A percentile compares a stretch with the other conserved stretches of the same genome.
Conservation (phyloP, 2,797 vertebrate genomes). For the Malacoraja senta region DNA sequence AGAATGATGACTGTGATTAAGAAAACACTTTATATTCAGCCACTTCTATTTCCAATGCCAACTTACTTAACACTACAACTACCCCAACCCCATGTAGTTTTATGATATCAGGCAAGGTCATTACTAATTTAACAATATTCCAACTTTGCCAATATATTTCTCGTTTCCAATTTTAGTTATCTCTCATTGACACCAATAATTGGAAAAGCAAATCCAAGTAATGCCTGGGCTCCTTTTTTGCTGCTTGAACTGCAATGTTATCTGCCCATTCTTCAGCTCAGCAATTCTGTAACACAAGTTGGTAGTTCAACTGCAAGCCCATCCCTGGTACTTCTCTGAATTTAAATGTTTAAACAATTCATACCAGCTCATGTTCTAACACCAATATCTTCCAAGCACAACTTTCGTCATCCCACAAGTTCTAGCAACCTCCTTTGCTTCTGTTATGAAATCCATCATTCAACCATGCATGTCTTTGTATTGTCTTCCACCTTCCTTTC, state of each 20-base stretch:
- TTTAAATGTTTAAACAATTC: too few relatives aligned
- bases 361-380: neutral
- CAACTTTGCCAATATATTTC: neutral
- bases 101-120: neutral
- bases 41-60: neutral
- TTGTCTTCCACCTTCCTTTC: neutral
- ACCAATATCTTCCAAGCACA: neutral
- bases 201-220: neutral
- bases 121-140: neutral
- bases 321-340: neutral
- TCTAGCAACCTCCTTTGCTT: neutral
- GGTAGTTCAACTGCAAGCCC: neutral
- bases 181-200: neutral
- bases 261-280: neutral
- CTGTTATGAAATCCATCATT: neutral
- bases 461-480: neutral
- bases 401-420: neutral
- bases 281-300: neutral
- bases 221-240: neutral
- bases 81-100: too few relatives aligned
- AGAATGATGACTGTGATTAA: neutral
- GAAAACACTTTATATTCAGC: neutral
- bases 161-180: neutral
- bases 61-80: neutral
- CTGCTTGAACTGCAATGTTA: neutral